These are phyloP conservation scores for Columbina picui DNA, from an alignment of 2,113 vertebrate species.

Conservation along the genomic window DNA sequence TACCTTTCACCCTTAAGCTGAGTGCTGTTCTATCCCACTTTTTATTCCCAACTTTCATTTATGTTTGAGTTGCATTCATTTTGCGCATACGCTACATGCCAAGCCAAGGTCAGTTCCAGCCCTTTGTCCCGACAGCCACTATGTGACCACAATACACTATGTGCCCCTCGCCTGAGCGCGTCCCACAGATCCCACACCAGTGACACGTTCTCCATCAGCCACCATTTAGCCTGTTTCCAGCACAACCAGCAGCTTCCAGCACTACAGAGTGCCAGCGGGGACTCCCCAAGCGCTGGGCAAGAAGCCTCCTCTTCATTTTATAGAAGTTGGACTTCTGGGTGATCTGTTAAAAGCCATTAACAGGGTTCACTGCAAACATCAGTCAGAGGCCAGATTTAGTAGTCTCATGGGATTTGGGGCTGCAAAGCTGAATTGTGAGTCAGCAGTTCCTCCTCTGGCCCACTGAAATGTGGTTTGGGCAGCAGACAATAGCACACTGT, in stretches of 20 bases:
- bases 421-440: conserved; percentile 17
- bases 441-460: not conserved
- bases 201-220: not conserved
- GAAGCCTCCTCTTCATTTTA: not conserved
- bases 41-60: not conserved
- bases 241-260: not conserved
- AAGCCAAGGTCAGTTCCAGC: not conserved
- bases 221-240: not conserved
- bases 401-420: not conserved
- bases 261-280: not conserved
- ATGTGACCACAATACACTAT: not conserved
- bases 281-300: not conserved
- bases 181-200: not conserved
- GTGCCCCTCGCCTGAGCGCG: not conserved
- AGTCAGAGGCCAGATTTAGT: not conserved
- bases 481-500: not conserved
- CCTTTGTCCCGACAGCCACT: not conserved
- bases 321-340: not conserved
- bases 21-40: not conserved
- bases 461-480: not conserved
- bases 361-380: not conserved
- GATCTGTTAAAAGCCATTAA: not conserved
- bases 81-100: not conserved
- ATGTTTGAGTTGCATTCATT: not conserved
- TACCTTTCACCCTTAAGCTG: not conserved